phyloP scores from a whole-genome alignment of 2,888 invertebrate genomes.

The Venusia cambrica region DNA sequence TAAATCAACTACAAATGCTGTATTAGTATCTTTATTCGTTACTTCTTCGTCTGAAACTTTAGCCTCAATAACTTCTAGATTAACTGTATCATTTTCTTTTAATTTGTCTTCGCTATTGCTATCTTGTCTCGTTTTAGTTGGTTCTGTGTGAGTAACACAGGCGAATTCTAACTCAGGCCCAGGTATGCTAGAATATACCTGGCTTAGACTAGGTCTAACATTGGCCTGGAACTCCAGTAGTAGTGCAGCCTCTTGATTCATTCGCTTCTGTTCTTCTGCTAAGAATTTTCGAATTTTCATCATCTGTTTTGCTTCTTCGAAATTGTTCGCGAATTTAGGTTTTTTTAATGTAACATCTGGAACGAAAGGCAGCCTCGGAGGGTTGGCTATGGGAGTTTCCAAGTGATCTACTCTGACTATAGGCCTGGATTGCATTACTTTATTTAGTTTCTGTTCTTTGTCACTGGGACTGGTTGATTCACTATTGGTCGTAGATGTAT shows the following conservation, averaged over 20 bases:
- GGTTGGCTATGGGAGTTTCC: conserved; percentile 56
- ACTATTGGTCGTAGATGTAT: conserved; percentile 67
- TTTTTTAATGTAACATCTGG: conserved; percentile 81
- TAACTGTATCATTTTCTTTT: not conserved
- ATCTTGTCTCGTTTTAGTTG: conserved; percentile 14
- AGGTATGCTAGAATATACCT: conserved; percentile 71
- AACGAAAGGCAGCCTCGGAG: conserved; percentile 63
- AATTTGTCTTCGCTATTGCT: conserved; percentile 2
- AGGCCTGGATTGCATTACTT: conserved; percentile 49
- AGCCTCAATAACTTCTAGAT: conserved; percentile 1
- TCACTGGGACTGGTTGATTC: conserved; percentile 77
- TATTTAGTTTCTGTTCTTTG: conserved; percentile 53
- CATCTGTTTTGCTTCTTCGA: conserved; percentile 83
- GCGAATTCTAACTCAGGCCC: conserved; percentile 76
- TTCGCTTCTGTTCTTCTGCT: conserved; percentile 81
- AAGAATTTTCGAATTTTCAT: conserved; percentile 85
- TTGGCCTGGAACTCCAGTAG: conserved; percentile 74
- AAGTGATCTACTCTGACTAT: conserved; percentile 63
- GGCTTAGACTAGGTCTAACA: conserved; percentile 70
- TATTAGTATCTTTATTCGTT: no score
- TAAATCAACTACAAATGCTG: no score
- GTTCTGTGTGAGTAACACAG: conserved; percentile 49
- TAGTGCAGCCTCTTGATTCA: conserved; percentile 74
- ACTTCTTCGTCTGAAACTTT: conserved; percentile 1
- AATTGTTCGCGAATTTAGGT: conserved; percentile 85